These are phyloP conservation scores for Eubasilissa splendida DNA, from an alignment of 2,888 invertebrate species.

Conservation along the genomic window DNA sequence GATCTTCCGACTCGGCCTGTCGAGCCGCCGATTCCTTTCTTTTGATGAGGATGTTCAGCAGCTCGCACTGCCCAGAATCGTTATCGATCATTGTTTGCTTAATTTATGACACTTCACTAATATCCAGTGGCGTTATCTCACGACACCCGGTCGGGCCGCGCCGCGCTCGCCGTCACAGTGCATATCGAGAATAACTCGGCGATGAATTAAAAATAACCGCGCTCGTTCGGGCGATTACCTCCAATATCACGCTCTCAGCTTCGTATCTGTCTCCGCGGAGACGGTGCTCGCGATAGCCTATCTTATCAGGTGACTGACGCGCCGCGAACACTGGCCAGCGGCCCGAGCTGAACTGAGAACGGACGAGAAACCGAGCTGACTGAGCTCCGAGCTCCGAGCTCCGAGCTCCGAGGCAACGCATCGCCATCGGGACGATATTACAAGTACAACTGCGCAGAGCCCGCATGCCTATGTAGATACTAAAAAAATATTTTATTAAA, in stretches of 20 bases:
- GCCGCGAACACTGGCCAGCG: conserved; percentile 28
- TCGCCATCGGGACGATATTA: too few species aligned
- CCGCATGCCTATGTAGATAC: too few species aligned
- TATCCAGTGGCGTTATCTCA: conserved; percentile 11
- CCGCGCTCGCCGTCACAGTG: conserved; percentile 7
- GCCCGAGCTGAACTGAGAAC: not conserved
- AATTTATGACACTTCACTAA: not conserved
- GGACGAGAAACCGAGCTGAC: too few species aligned
- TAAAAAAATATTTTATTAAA: too few species aligned
- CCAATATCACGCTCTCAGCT: conserved; percentile 14
- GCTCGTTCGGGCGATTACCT: conserved; percentile 36
- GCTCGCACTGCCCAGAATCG: conserved; percentile 21
- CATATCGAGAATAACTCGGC: conserved; percentile 36
- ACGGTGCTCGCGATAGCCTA: conserved; percentile 1
- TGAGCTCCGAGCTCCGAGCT: too few species aligned
- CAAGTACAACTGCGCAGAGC: too few species aligned
- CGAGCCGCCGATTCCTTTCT: conserved; percentile 13
- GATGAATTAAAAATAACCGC: conserved; percentile 31
- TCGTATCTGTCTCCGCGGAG: conserved; percentile 12
- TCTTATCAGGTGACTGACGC: conserved; percentile 39
- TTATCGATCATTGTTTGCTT: conserved; percentile 3
- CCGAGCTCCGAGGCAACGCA: too few species aligned
- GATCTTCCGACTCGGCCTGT: not conserved
- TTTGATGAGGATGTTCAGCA: conserved; percentile 25
- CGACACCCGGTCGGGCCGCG: not conserved